phyloP scores from a whole-genome alignment of 2,113 vertebrate species.

The Barbus barbus region DNA sequence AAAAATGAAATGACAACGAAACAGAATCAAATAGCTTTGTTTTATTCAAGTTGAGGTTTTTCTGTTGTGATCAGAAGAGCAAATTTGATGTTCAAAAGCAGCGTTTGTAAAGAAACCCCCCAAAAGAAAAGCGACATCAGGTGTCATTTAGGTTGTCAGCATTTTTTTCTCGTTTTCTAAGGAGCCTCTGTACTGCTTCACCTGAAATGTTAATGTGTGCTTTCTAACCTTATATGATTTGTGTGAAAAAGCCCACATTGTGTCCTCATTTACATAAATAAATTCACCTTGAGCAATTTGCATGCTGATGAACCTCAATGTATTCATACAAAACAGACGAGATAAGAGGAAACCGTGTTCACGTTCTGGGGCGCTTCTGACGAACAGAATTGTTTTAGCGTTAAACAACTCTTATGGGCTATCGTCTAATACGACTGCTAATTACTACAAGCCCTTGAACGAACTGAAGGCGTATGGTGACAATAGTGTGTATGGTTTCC shows the following conservation, averaged over 20 bases:
- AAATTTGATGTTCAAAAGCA: neutral
- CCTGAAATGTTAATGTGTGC: constrained; percentile 50
- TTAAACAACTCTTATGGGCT: constrained; percentile 38
- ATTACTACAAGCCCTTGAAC: constrained; percentile 51
- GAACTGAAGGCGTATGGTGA: constrained; percentile 24
- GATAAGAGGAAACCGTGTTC: constrained; percentile 51
- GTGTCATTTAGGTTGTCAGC: constrained; percentile 3
- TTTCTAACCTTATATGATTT: constrained; percentile 52
- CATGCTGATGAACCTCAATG: constrained; percentile 73
- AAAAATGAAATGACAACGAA: neutral
- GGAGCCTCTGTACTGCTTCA: constrained; percentile 31
- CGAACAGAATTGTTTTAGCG: constrained; percentile 21
- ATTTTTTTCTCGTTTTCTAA: neutral
- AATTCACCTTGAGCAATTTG: constrained; percentile 75
- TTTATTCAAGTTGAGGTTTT: neutral
- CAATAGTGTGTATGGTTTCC: constrained; percentile 19
- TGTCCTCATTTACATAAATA: constrained; percentile 70
- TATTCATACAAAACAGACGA: constrained; percentile 61
- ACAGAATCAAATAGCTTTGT: neutral
- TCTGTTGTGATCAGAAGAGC: neutral
- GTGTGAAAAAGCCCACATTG: constrained; percentile 26
- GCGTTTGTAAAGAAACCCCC: neutral
- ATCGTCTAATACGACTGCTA: constrained; percentile 41
- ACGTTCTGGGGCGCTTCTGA: constrained; percentile 13
- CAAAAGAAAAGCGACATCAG: neutral